Evolutionary conservation across 2,888 invertebrate species (phyloP), one percentile per base, ranked within the genome.

Genomic region (Philereme vetulata): DNA sequence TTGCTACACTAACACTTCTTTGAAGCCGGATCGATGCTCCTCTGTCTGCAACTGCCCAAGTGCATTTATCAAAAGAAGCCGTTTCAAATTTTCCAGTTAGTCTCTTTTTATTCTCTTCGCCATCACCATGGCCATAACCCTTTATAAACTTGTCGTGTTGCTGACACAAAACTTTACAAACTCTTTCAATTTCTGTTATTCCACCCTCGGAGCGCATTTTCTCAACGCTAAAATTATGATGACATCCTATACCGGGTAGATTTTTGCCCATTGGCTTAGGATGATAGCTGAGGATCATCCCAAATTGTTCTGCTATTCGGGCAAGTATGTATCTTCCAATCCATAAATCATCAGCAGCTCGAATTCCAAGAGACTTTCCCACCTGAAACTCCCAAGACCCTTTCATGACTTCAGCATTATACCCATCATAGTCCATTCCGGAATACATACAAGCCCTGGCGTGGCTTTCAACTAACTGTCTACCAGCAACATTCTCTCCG

Each of bases 341-440:
- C 98, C 98, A 98, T 56, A 98, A 87, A 76, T 98, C 96, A 77
- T 98, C 98, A 0, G 96, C 96, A 67, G 95, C 95, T 54, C 93
- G 93, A 61, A 98, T 96, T 1, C 98, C 98, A 70, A 95, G 93
- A 71, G 97, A 96, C 0, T 98, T 97, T n/a, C 98, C 98, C 9
- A 98, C 95, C 90, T 97, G 97, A 86, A 94, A 97, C 84, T 96
- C 96, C 96, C 96, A 97, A 88, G 97, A 98, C 10, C 97, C 96
- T 44, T 98, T 98, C 98, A 98, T 98, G 35, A 98, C 99, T 92
- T 99, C 99, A n/a, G 98, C 99, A 85, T 99, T 99, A 51, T 96
- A 96, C 47, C 99, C 99, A 55, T 95, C 94, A 71, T 98, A 96
- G 74, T 96, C 96, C 74, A 99, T 94, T 44, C 99, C 99, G 55